These are phyloP conservation scores for Lasioglossum baleicum DNA, from an alignment of 1,140 invertebrate species.

Conservation along the genomic window DNA sequence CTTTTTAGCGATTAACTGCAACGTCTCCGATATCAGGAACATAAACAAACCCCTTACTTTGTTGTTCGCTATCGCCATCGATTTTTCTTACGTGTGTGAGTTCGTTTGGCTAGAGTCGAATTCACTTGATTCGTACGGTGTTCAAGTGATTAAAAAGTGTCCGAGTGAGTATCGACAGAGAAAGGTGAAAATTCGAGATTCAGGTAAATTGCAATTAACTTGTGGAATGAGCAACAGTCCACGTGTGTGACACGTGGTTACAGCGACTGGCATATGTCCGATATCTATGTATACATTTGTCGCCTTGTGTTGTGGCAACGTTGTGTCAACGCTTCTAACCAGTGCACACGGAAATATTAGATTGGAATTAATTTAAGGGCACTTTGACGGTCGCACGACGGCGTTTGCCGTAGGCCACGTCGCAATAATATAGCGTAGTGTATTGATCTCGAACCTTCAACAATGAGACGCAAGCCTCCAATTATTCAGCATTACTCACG, in stretches of 20 bases:
- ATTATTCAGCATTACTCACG: background rate
- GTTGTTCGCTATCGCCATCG: background rate
- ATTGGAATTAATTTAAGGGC: slow-evolving; percentile 13
- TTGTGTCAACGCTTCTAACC: background rate
- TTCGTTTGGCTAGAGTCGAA: background rate
- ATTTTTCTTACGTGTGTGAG: background rate
- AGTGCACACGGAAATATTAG: background rate
- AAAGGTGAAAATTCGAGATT: background rate
- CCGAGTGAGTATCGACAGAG: too few species aligned
- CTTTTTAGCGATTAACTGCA: background rate
- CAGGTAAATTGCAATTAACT: too few species aligned
- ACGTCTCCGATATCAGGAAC: background rate
- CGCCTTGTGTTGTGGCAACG: background rate
- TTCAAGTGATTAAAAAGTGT: too few species aligned
- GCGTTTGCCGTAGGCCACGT: background rate
- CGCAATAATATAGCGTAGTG: background rate
- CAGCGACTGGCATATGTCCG: background rate
- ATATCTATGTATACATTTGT: background rate
- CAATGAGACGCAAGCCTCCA: background rate
- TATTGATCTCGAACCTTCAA: slow-evolving; percentile 31
- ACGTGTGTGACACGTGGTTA: background rate
- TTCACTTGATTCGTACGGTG: background rate
- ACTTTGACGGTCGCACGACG: background rate
- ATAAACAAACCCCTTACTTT: background rate
- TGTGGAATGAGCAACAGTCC: background rate